These are phyloP conservation scores for Uromys caudimaculatus DNA, from an alignment of 2,797 vertebrate species.

Conservation along the genomic window DNA sequence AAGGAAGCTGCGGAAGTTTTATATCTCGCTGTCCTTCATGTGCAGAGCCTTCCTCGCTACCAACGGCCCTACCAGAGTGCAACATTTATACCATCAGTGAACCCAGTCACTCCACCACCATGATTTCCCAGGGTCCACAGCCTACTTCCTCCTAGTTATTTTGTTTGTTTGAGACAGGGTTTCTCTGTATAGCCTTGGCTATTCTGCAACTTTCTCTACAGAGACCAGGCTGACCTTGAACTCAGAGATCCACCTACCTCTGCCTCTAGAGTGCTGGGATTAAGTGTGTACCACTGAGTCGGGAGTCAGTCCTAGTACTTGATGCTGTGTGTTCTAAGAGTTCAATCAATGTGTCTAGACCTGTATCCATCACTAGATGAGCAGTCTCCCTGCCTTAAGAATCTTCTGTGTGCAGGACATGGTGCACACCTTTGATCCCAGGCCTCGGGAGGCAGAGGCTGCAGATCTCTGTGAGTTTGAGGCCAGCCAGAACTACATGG, in stretches of 20 bases:
- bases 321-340: neutral
- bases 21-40: neutral
- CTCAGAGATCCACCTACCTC: neutral
- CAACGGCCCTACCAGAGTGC: neutral
- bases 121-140: neutral
- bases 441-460: neutral
- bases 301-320: neutral
- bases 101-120: accelerated
- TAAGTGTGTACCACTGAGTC: neutral
- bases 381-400: neutral
- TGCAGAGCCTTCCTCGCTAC: neutral
- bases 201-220: neutral
- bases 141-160: neutral
- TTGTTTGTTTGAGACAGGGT: neutral
- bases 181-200: neutral
- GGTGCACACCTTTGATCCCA: neutral
- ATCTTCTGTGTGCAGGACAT: neutral
- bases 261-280: neutral
- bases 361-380: neutral
- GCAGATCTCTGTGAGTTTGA: neutral
- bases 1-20: neutral
- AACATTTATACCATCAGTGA: neutral
- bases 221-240: neutral
- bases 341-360: neutral
- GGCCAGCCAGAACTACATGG: neutral